phyloP scores from a whole-genome alignment of 2,113 vertebrate genomes.

The Prinia subflava region DNA sequence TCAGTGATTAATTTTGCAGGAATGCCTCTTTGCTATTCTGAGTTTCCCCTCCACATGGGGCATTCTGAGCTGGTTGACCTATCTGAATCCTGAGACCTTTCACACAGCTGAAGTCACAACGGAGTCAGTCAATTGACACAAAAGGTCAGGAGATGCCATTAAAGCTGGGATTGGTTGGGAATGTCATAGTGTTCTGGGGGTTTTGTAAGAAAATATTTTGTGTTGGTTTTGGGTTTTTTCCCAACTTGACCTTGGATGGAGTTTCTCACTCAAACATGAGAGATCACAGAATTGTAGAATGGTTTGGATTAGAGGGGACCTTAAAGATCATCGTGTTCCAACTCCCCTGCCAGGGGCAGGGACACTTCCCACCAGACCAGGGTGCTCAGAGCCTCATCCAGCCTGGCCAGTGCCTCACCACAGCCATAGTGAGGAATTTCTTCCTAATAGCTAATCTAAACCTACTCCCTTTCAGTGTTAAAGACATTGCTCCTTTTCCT shows the following conservation, averaged over 20 bases:
- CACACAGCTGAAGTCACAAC: not conserved
- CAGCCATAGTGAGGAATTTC: fast-evolving
- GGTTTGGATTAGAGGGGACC: not conserved
- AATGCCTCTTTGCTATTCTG: slow-evolving; percentile 4
- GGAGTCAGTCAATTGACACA: not conserved
- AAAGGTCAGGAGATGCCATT: not conserved
- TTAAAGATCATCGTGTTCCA: not conserved
- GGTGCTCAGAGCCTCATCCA: not conserved
- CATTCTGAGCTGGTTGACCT: not conserved
- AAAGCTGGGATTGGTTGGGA: not conserved
- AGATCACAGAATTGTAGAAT: not conserved
- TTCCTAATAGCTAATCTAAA: not conserved
- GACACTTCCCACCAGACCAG: not conserved
- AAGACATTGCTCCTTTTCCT: not conserved
- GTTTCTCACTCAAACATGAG: not conserved
- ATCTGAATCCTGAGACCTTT: not conserved
- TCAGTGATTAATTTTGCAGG: not conserved
- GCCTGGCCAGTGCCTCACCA: fast-evolving
- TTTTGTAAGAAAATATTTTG: not conserved
- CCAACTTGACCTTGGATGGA: not conserved
- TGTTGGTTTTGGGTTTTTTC: not conserved
- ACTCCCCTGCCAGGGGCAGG: too few relatives aligned
- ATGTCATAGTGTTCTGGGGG: not conserved
- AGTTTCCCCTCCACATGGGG: not conserved
- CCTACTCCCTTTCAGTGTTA: not conserved